Conservation (phyloP, 2,888 invertebrate species). For the Eupithecia abbreviata region DNA sequence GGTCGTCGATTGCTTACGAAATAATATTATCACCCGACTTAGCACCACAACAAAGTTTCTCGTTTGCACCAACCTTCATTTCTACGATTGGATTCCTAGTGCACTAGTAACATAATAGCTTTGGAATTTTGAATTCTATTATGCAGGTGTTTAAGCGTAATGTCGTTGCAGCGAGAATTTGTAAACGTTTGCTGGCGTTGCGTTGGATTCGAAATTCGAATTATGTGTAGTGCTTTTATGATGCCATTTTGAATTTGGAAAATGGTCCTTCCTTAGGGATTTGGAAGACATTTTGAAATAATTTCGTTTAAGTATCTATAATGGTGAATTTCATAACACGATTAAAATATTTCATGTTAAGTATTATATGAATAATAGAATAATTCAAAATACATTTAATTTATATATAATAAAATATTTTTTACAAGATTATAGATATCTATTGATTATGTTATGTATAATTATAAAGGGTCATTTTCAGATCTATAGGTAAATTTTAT, state of each 20-base stretch:
- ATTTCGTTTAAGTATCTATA: not conserved
- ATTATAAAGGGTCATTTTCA: no score
- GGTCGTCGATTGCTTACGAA: not conserved
- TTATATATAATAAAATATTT: no score
- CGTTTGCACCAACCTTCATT: conserved; percentile 24
- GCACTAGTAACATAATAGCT: conserved; percentile 29
- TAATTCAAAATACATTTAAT: no score
- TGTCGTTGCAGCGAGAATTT: conserved; percentile 40
- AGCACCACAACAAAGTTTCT: not conserved
- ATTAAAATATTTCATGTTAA: not conserved
- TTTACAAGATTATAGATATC: no score
- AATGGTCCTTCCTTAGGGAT: conserved; percentile 18
- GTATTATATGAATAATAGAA: no score
- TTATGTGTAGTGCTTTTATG: conserved; percentile 39
- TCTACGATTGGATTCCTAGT: conserved; percentile 35
- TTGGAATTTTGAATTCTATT: conserved; percentile 41
- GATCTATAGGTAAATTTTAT: no score
- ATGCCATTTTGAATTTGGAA: conserved; percentile 41
- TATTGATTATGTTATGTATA: no score
- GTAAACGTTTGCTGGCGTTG: conserved; percentile 38
- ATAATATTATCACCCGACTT: not conserved
- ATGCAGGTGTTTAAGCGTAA: conserved; percentile 36
- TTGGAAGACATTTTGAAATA: not conserved
- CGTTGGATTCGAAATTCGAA: conserved; percentile 37
- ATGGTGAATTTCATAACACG: not conserved